Evolutionary conservation across 1,140 invertebrate species (phyloP).

Genomic region (Muscidifurax raptorellus): DNA sequence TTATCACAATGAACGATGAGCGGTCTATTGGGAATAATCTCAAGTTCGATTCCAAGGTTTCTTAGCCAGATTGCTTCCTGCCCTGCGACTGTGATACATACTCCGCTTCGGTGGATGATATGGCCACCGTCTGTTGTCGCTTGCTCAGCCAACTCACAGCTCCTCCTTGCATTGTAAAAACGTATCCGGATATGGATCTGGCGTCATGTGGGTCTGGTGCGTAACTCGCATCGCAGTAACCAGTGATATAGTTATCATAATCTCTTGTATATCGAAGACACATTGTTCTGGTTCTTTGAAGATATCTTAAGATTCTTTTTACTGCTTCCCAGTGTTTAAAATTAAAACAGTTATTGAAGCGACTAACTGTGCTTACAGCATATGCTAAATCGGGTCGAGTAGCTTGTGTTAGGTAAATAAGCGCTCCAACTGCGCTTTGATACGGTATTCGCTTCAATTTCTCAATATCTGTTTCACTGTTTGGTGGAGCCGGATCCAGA

Average conservation of each 20-base stretch:
- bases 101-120: too few relatives aligned
- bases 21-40: background rate
- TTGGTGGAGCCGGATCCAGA: background rate
- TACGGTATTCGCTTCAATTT: conserved; percentile 51
- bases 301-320: conserved; percentile 62
- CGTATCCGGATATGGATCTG: conserved; percentile 19
- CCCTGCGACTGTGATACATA: background rate
- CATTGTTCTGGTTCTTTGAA: conserved; percentile 54
- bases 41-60: background rate
- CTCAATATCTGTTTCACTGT: background rate
- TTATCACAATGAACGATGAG: background rate
- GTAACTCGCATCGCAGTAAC: conserved; percentile 28
- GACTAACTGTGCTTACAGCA: too few relatives aligned
- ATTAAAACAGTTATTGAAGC: conserved; percentile 55
- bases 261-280: conserved; percentile 45
- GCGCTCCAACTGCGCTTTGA: conserved; percentile 61
- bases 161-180: conserved; percentile 10
- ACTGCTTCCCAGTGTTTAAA: conserved; percentile 58
- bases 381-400: conserved; percentile 69
- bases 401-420: conserved; percentile 64
- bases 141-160: conserved; percentile 16
- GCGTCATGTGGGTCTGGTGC: background rate
- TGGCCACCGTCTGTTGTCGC: too few relatives aligned
- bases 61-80: conserved; percentile 5
- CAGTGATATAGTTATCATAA: background rate